Conservation (phyloP, 2,113 vertebrate species). For the Hipposideros armiger region DNA sequence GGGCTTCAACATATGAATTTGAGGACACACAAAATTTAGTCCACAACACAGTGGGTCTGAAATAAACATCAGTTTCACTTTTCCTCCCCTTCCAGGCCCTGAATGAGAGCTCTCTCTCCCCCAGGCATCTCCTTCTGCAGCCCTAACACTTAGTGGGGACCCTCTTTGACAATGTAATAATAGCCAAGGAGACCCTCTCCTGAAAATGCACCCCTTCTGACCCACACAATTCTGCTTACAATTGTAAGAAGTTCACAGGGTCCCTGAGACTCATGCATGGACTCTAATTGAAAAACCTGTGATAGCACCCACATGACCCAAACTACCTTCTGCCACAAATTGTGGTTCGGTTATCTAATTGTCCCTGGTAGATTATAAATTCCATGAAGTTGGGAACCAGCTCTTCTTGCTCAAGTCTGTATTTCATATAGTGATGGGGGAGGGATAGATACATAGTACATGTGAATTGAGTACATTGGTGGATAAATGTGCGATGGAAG, state of each 20-base stretch:
- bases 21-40: not conserved
- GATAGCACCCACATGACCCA: not conserved
- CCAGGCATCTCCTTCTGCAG: not conserved
- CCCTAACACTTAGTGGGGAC: not conserved
- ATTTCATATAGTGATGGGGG: not conserved
- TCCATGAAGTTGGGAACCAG: not conserved
- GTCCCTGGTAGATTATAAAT: not conserved
- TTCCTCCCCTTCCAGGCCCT: not conserved
- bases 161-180: not conserved
- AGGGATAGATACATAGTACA: not conserved
- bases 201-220: not conserved
- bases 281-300: slow-evolving; percentile 39
- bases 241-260: not conserved
- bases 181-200: not conserved
- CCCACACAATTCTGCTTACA: not conserved
- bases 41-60: not conserved
- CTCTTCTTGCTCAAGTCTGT: not conserved
- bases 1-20: not conserved
- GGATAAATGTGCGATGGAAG: not conserved
- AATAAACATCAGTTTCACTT: not conserved
- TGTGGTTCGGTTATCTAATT: not conserved
- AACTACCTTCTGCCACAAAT: not conserved
- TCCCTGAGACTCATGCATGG: not conserved
- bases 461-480: not conserved
- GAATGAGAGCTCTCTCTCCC: not conserved